These are phyloP conservation scores for Drosophila nr. perissopoda DNA, from an alignment of 2,888 invertebrate genomes.

Conservation along the genomic window DNA sequence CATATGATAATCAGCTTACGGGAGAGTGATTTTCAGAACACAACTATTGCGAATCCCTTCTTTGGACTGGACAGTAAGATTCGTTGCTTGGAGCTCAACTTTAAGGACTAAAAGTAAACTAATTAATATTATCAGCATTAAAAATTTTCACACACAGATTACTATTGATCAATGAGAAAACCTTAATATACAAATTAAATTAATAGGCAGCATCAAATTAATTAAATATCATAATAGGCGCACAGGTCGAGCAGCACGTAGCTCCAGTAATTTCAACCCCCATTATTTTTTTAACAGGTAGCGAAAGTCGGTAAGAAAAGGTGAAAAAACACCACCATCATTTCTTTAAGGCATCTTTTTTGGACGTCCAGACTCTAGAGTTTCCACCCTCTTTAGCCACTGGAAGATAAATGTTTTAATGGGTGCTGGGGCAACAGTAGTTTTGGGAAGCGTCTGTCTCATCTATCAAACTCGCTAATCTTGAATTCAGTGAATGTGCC, in stretches of 20 bases:
- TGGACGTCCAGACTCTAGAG: neutral
- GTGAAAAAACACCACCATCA: slow-evolving; percentile 20
- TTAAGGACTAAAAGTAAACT: slow-evolving; percentile 19
- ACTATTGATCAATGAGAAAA: neutral
- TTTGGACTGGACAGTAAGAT: slow-evolving; percentile 31
- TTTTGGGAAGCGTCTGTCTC: neutral
- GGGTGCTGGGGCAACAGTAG: slow-evolving; percentile 53
- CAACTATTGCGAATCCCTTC: slow-evolving; percentile 55
- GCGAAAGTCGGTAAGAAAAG: slow-evolving; percentile 4
- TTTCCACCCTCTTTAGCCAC: slow-evolving; percentile 25
- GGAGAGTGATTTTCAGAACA: slow-evolving; percentile 31
- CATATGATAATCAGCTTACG: slow-evolving; percentile 36
- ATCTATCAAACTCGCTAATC: neutral
- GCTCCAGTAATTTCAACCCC: neutral
- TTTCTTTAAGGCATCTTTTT: slow-evolving; percentile 5
- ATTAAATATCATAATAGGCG: slow-evolving; percentile 58
- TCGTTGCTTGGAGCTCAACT: slow-evolving; percentile 49
- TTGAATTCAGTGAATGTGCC: neutral
- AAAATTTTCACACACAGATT: neutral
- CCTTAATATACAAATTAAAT: slow-evolving; percentile 48
- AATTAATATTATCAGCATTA: neutral
- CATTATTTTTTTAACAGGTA: slow-evolving; percentile 1
- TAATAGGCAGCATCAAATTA: slow-evolving; percentile 25
- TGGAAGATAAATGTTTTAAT: slow-evolving; percentile 46
- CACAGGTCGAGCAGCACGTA: slow-evolving; percentile 41